A percentile compares a stretch with the other conserved stretches of the same genome.
phyloP scores from a whole-genome alignment of 2,797 vertebrate species.

The Leuciscus waleckii region DNA sequence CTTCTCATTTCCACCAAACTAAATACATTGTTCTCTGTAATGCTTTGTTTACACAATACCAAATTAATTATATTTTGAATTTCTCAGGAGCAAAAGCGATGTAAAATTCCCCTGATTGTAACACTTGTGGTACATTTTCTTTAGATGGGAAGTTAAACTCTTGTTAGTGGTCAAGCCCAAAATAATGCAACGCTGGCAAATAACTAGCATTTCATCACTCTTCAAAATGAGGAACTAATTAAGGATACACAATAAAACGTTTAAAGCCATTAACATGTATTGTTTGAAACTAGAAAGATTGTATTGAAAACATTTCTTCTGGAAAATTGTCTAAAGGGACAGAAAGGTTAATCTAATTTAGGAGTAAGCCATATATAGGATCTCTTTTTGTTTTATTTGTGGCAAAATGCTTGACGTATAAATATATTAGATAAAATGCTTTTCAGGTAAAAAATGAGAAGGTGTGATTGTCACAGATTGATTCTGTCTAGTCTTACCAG shows the following conservation, averaged over 20 bases:
- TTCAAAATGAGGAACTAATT: neutral
- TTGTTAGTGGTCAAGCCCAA: neutral
- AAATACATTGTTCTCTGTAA: neutral
- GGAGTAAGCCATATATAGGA: neutral
- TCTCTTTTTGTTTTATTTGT: neutral
- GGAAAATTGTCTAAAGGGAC: neutral
- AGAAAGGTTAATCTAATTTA: neutral
- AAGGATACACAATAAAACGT: neutral
- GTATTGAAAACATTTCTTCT: neutral
- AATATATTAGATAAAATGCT: neutral
- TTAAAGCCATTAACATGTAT: neutral
- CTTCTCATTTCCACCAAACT: neutral
- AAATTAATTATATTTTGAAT: neutral
- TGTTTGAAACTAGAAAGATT: neutral
- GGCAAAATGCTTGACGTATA: neutral
- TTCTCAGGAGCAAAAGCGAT: neutral
- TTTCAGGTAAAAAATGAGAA: neutral
- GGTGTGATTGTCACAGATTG: constrained; percentile 10
- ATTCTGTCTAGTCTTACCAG: constrained; percentile 75
- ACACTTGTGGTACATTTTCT: neutral
- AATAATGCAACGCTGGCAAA: neutral
- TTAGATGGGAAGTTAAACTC: neutral
- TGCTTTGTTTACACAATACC: neutral
- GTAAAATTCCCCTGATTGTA: neutral
- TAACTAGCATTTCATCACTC: neutral